These are phyloP conservation scores for Plestiodon gilberti DNA, from an alignment of 2,113 vertebrate species.

Conservation along the genomic window DNA sequence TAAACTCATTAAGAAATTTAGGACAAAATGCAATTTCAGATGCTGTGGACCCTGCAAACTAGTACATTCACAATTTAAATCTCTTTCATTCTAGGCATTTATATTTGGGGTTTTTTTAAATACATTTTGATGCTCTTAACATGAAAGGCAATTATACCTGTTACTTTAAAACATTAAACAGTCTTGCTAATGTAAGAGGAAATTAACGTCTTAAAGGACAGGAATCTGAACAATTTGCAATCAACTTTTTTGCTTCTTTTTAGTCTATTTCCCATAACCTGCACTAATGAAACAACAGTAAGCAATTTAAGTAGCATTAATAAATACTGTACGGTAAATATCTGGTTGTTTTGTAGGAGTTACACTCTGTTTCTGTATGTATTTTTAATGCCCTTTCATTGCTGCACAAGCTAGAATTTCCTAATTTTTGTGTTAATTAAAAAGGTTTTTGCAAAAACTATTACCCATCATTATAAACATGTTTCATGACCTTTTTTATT, in stretches of 20 bases:
- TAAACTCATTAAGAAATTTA: conserved; percentile 11
- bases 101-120: neutral
- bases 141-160: neutral
- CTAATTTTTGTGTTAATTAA: neutral
- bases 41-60: neutral
- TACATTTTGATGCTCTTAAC: neutral
- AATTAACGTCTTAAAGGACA: neutral
- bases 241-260: neutral
- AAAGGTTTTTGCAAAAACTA: conserved; percentile 7
- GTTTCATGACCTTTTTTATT: conserved; percentile 28
- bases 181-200: neutral
- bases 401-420: conserved; percentile 16
- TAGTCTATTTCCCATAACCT: neutral
- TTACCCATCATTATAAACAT: conserved; percentile 12
- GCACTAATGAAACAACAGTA: neutral
- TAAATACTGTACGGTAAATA: neutral
- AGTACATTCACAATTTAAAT: neutral
- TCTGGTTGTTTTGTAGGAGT: neutral
- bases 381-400: rapidly evolving
- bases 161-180: neutral
- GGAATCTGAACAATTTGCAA: neutral
- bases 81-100: neutral
- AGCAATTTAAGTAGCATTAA: neutral
- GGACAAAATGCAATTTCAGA: neutral
- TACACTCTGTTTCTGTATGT: neutral